A percentile compares a stretch with the other conserved stretches of the same genome.
Evolutionary conservation across 2,888 invertebrate genomes (phyloP).

Genomic region (Drymonia ruficornis): DNA sequence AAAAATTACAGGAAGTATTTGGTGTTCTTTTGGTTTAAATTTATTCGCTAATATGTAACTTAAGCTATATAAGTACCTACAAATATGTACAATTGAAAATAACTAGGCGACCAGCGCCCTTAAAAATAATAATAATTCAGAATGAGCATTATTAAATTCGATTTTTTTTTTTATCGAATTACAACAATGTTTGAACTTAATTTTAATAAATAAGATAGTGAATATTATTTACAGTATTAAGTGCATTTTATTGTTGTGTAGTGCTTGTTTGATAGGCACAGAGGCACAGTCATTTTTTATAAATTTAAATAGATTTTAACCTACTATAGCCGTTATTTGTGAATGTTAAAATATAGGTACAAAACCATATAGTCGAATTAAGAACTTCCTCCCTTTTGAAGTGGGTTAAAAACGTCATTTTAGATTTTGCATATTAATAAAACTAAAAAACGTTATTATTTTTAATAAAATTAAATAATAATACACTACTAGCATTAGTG

Average conservation of each 20-base stretch:
- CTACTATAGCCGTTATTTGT: conserved; percentile 37
- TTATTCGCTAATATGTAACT: conserved; percentile 43
- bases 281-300: conserved; percentile 74
- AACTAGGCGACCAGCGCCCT: conserved; percentile 65
- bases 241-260: conserved; percentile 65
- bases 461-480: too few species aligned
- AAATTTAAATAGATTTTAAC: conserved; percentile 46
- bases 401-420: too few species aligned
- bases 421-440: too few species aligned
- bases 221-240: conserved; percentile 41
- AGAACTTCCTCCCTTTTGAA: too few species aligned
- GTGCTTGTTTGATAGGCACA: conserved; percentile 78
- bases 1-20: conserved; percentile 71
- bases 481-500: too few species aligned
- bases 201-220: conserved; percentile 24
- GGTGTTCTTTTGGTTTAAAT: conserved; percentile 70
- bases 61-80: conserved; percentile 54
- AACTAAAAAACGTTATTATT: too few species aligned
- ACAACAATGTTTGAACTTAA: background rate
- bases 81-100: conserved; percentile 51
- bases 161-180: conserved; percentile 12
- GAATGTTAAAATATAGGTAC: conserved; percentile 17
- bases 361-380: too few species aligned
- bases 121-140: conserved; percentile 34
- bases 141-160: conserved; percentile 16